Evolutionary conservation across 1,140 invertebrate genomes (phyloP), one percentile per base, ranked within the genome.

Genomic region (Caenorhabditis elegans): DNA sequence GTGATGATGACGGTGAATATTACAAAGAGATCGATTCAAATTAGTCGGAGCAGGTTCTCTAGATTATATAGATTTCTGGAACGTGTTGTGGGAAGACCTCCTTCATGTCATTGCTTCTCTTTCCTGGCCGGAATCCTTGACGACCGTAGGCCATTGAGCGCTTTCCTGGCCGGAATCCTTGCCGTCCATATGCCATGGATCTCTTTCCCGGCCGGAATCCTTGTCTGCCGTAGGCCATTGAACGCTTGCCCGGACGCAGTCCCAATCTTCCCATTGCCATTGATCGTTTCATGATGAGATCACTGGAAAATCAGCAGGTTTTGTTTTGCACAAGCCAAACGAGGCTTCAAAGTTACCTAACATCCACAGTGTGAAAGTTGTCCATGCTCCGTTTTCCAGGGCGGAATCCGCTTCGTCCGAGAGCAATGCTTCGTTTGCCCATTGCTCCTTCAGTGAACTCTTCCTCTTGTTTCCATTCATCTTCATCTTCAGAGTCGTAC

Each of bases 221-320:
- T 60, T 70, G 46, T 15, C 83, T 24, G 36, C 83, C 83, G 15
- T 80, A 49, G 2, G 83, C 83, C 76, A 84, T 76, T 5, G 46
- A 55, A 15, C 83, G 82, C 48, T 84, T 84, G 65, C 83, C 83
- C 24, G 83, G 83, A 39, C 83, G 81, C 26, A 84, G 84, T 11
- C 49, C 49, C 19, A 60, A 22, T 78, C 83, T 22, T 39, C 83
- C 83, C 36, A 84, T 76, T 36, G 83, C 83, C 28, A 84, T 53
- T 10, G 82, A 84, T 0, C 82, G 82, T 51, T 83, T 83, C 60
- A 70, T 70, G 60, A 70, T 70, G 60, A 70, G 60, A 22, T 26
- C 60, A 22, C 60, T 70, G 17, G 1, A 43, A 70, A 39, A 70
- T 11, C n/a, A 24, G 8, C 24, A 26, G 34, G 1, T 39, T 10